Evolutionary conservation across 1,140 invertebrate genomes (phyloP).

Genomic region (Temnothorax curvispinosus): DNA sequence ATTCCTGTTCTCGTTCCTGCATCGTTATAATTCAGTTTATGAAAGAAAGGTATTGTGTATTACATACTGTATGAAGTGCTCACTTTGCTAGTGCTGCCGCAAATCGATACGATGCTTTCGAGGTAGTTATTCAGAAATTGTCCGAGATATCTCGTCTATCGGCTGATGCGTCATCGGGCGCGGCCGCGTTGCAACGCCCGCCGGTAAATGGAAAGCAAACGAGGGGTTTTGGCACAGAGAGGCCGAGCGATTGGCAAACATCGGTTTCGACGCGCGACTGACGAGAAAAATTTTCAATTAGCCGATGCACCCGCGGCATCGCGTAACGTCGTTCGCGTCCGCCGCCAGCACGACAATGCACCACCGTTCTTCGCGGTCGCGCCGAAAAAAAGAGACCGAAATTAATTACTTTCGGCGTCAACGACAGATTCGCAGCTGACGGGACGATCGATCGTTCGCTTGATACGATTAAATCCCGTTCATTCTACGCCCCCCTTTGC

Average conservation of each 20-base stretch:
- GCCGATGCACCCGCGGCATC: constrained; percentile 70
- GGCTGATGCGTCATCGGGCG: constrained; percentile 61
- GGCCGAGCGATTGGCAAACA: constrained; percentile 77
- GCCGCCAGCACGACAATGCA: constrained; percentile 55
- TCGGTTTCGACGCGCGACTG: constrained; percentile 69
- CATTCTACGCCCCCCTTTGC: neutral
- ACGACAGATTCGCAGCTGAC: constrained; percentile 55
- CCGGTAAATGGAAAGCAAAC: constrained; percentile 82
- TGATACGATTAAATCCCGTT: constrained; percentile 69
- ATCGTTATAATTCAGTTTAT: neutral
- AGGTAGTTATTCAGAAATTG: constrained; percentile 29
- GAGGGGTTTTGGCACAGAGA: constrained; percentile 62
- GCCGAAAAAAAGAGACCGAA: constrained; percentile 59
- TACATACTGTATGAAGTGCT: neutral
- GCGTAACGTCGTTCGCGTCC: neutral
- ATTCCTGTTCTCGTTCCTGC: neutral
- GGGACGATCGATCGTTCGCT: constrained; percentile 63
- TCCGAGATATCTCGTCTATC: constrained; percentile 19
- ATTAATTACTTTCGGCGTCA: constrained; percentile 75
- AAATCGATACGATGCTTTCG: constrained; percentile 36
- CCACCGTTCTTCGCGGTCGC: constrained; percentile 54
- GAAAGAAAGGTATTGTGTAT: neutral
- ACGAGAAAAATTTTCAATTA: constrained; percentile 81
- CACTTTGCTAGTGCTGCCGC: neutral
- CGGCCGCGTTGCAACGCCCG: constrained; percentile 58